These are phyloP conservation scores for Thymelicus acteon DNA, from an alignment of 2,888 invertebrate genomes.

Conservation along the genomic window DNA sequence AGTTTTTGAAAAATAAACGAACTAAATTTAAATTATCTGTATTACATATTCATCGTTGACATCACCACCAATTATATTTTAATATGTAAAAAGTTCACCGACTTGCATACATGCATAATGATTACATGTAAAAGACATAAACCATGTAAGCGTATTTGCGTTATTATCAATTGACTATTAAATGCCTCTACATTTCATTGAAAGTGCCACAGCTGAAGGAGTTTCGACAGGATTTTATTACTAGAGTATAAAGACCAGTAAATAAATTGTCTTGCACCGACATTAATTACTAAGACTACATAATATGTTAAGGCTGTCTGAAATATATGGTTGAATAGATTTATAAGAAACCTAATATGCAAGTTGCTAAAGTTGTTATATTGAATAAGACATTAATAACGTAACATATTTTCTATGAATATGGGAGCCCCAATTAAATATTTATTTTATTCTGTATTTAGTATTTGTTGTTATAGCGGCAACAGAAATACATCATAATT, in stretches of 20 bases:
- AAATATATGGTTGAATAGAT: constrained; percentile 4
- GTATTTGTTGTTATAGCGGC: no score
- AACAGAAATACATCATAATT: no score
- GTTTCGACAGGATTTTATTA: constrained; percentile 33
- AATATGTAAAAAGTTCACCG: constrained; percentile 8
- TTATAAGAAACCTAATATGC: not conserved
- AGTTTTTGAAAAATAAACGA: not conserved
- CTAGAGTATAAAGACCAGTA: constrained; percentile 25
- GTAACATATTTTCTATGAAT: no score
- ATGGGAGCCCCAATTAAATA: no score
- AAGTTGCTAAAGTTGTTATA: not conserved
- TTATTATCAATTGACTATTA: constrained; percentile 50
- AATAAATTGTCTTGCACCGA: constrained; percentile 52
- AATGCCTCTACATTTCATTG: constrained; percentile 22
- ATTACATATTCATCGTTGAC: not conserved
- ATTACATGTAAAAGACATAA: constrained; percentile 41
- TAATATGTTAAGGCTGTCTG: constrained; percentile 17
- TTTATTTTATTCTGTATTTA: no score
- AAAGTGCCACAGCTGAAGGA: constrained; percentile 19
- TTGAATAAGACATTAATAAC: not conserved
- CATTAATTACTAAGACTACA: constrained; percentile 46
- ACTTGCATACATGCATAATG: constrained; percentile 5
- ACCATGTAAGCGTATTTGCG: constrained; percentile 49
- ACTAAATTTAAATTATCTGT: not conserved
- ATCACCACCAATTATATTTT: constrained; percentile 39